Evolutionary conservation across 2,113 vertebrate genomes (phyloP), one percentile per base, ranked within the genome.

Genomic region (Platanista minor): DNA sequence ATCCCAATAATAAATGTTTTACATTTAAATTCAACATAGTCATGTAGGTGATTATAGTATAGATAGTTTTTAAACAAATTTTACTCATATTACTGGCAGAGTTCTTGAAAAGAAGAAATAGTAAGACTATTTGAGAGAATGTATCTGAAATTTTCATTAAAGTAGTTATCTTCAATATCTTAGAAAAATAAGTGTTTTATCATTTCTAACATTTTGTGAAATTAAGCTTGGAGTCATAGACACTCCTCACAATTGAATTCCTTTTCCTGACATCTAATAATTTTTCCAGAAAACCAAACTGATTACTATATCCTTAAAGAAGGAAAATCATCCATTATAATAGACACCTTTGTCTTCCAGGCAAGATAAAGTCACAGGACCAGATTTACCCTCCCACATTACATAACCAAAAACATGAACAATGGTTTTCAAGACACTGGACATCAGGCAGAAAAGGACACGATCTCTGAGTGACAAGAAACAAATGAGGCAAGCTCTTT

Each of bases 51-150:
- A 74, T 61, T 93, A 86, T 3, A 36, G 25, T 61, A 52, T 41
- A 75, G 36, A 88, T 66, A 69, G 2, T 62, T 86, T 20, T 89
- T 97, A 87, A 85, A 87, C 92, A 95, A 92, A 69, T 31, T 93
- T 17, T 52, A 78, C 14, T 36, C 3, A 31, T 62, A 75, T 15
- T 87, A 43, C 23, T 92, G 41, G 15, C 13, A 67, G 18, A 23
- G 6, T 72, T 94, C 96, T 96, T 85, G 88, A 77, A 97, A 96
- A 97, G 54, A 52, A 66, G 1, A 1, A 71, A 82, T 5, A 64
- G 29, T 82, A 33, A 88, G 17, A 86, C 0, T 14, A 77, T 91
- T 95, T 96, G 4, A 67, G 94, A 52, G 23, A 66, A 78, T 21
- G 71, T 2, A 6, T 71, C 83, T 97, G 31, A 54, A 69, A 15